Evolutionary conservation across 2,113 vertebrate genomes (phyloP).

Genomic region (Progne subis): DNA sequence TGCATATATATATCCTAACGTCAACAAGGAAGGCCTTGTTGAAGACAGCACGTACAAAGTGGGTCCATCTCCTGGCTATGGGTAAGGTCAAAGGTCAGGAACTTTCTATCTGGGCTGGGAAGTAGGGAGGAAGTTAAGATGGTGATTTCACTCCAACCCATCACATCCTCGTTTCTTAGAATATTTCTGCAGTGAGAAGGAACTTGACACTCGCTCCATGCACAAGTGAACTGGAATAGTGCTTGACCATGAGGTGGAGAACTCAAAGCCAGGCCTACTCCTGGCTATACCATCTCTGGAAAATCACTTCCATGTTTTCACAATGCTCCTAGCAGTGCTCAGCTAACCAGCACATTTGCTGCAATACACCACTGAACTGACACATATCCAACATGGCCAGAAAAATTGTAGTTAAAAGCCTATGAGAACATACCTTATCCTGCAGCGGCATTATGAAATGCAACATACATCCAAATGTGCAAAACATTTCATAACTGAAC

Average conservation of each 20-base stretch:
- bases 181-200: neutral
- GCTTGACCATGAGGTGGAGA: neutral
- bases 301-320: neutral
- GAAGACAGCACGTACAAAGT: neutral
- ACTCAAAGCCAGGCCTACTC: neutral
- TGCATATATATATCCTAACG: neutral
- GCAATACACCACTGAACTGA: neutral
- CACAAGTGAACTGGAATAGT: neutral
- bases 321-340: neutral
- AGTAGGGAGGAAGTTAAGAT: neutral
- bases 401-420: neutral
- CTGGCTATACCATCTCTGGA: neutral
- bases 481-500: neutral
- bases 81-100: neutral
- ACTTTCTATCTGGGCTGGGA: neutral
- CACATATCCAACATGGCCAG: neutral
- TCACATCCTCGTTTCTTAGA: neutral
- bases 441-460: neutral
- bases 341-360: neutral
- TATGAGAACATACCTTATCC: neutral
- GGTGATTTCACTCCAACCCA: neutral
- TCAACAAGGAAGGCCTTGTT: neutral
- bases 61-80: neutral
- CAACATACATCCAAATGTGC: neutral
- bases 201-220: accelerated